phyloP scores from a whole-genome alignment of 2,797 vertebrate species.

The Decapterus maruadsi region DNA sequence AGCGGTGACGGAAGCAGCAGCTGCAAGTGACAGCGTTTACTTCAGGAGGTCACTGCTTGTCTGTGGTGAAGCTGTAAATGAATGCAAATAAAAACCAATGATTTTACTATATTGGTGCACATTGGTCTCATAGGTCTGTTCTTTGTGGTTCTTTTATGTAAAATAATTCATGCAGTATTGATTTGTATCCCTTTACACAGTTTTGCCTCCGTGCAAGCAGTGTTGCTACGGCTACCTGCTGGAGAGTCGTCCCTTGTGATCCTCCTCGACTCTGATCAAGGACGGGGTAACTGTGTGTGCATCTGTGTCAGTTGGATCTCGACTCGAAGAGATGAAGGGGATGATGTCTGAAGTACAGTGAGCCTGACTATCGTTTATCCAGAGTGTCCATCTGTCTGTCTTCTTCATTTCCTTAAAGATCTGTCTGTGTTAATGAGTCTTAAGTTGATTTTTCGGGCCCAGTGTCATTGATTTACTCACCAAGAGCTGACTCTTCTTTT shows the following conservation, averaged over 20 bases:
- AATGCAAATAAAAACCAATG: background rate
- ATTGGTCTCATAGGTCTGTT: background rate
- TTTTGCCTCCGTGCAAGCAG: background rate
- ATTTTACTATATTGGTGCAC: background rate
- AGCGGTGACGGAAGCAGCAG: background rate
- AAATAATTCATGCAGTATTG: background rate
- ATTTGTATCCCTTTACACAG: background rate
- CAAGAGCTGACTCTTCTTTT: no score
- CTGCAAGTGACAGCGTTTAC: background rate
- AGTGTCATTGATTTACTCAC: no score
- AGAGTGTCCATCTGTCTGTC: background rate
- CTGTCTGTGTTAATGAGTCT: background rate
- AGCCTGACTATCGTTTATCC: background rate
- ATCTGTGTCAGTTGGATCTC: background rate
- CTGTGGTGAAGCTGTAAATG: background rate
- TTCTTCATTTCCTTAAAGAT: background rate
- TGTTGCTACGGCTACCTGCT: no score
- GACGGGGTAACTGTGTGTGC: conserved; percentile 5
- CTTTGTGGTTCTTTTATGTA: background rate
- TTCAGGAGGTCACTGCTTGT: background rate
- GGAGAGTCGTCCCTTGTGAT: conserved; percentile 1
- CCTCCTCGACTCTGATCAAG: conserved; percentile 8
- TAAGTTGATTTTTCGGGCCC: background rate
- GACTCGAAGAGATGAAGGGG: background rate
- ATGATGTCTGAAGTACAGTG: background rate